Base-by-base conservation (phyloP, 2,888 invertebrate genomes). In the Brassicogethes aeneus region DNA sequence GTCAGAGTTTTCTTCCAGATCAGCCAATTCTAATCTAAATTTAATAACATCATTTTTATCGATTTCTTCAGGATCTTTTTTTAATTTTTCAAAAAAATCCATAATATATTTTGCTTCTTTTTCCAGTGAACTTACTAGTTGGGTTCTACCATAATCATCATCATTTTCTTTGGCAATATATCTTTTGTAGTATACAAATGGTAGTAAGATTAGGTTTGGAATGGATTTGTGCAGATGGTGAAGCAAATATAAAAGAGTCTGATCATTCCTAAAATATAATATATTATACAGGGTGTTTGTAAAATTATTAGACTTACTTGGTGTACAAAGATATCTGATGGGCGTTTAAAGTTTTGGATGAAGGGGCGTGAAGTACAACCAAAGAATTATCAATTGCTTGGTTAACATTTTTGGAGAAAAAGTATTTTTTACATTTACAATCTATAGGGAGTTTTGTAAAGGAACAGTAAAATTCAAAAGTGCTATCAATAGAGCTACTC, bases 201-300 rank as follows among this genome's bases (percentile, higher is more conserved):
- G 59, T 17, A 60, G 34, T 37, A 61, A 46, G 3, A 49, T 34
- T 3, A 63, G 59, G 5, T 63, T 50, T 1, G 70, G 69, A 2
- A 74, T 55, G 1, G 55, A 56, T 35, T 70, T 65, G 29, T 70
- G 60, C 8, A 75, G 61, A 45, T 60, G 65, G 47, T 71, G 69
- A 14, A 74, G 61, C 2, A 75, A 51, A 1, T 65, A 57, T 15
- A 69, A 32, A 1, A 72, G 53, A 58, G 68, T 69, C 1, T 62
- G 55, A 29, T 62, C 46, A 13, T 59, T 56, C 45, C 74, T 74
- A 64, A 49, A 70, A 70, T 32, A 39, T 40, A 44, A 35, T 35
- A 34, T 42, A 39, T 36, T 36, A 12, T 16, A 32, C 23, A 40
- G 10, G 13, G 14, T 42, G 37, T 40, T 42, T 15, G 35, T 34